phyloP scores from a whole-genome alignment of 2,113 vertebrate species.

The Motacilla tschutschensis region DNA sequence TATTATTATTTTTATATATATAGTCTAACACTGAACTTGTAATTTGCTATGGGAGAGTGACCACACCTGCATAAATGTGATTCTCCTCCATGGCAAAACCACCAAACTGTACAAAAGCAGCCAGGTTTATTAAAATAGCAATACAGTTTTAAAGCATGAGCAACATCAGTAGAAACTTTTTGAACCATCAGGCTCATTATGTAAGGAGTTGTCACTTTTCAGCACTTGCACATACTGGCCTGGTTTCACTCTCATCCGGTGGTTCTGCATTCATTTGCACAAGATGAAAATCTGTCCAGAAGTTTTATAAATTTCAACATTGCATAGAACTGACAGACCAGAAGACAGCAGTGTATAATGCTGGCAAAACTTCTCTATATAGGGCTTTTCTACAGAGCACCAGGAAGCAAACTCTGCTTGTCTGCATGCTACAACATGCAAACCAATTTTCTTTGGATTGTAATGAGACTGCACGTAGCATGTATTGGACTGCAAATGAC shows the following conservation, averaged over 20 bases:
- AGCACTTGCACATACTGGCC: background rate
- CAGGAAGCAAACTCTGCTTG: background rate
- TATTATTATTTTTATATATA: background rate
- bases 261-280: background rate
- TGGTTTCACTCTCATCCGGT: background rate
- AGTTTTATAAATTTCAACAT: background rate
- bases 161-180: background rate
- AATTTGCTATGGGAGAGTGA: background rate
- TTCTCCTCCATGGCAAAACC: background rate
- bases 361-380: background rate
- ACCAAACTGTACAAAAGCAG: background rate
- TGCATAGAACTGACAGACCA: background rate
- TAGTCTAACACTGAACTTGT: background rate
- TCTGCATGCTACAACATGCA: background rate
- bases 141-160: background rate
- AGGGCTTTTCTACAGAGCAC: background rate
- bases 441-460: background rate
- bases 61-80: background rate
- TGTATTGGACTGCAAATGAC: background rate
- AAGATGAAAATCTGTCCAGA: background rate
- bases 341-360: background rate
- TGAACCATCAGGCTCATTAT: background rate
- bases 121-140: background rate
- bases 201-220: background rate
- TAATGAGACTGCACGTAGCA: fast-evolving